Conservation (phyloP, 2,113 vertebrate genomes). For the Blennius ocellaris region DNA sequence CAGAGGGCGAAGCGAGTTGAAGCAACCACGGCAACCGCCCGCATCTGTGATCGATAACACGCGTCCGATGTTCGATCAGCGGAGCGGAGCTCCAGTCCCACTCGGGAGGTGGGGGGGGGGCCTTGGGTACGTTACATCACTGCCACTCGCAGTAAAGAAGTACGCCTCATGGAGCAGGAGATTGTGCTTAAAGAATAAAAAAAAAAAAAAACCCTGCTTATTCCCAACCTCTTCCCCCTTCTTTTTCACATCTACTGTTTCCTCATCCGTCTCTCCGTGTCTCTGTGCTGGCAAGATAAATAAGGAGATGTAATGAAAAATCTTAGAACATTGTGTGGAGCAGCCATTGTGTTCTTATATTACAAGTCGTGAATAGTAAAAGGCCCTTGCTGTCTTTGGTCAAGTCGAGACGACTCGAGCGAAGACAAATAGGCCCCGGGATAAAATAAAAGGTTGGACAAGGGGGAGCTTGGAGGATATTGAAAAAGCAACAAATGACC, state of each 20-base stretch:
- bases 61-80: constrained; percentile 50
- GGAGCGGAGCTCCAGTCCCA: constrained; percentile 25
- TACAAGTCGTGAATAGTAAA: constrained; percentile 73
- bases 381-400: constrained; percentile 55
- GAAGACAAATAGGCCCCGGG: constrained; percentile 80
- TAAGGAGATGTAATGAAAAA: constrained; percentile 81
- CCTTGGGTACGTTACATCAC: constrained; percentile 48
- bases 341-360: constrained; percentile 77
- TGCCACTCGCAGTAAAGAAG: constrained; percentile 32
- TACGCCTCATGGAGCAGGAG: constrained; percentile 50
- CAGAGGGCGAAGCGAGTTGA: constrained; percentile 60
- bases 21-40: constrained; percentile 65
- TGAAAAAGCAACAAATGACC: constrained; percentile 85
- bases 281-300: constrained; percentile 67
- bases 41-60: constrained; percentile 78
- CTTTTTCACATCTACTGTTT: constrained; percentile 14
- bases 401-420: constrained; percentile 45
- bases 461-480: constrained; percentile 74
- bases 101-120: too few relatives aligned
- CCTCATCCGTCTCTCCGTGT: constrained; percentile 13
- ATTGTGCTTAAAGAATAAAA: constrained; percentile 69
- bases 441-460: constrained; percentile 64
- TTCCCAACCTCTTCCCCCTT: constrained; percentile 5
- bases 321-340: constrained; percentile 58
- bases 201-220: constrained; percentile 24